Base-by-base conservation (phyloP, 92 coral and sea anemone species). In the Scolanthus callimorphus region DNA sequence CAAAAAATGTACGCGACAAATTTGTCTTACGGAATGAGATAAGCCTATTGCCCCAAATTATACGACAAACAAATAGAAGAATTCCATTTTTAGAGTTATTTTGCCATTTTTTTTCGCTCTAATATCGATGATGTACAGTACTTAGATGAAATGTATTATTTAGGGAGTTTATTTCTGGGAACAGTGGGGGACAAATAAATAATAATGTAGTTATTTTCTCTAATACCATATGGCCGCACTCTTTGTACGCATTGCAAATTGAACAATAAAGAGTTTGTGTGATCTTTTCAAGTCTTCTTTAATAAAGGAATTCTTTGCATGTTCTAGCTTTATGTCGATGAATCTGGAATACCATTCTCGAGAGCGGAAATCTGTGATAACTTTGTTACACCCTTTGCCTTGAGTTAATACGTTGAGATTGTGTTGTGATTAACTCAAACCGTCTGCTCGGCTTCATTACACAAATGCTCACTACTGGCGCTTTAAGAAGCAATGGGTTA, bases 141-240 rank as follows among this genome's bases (percentile, higher is more conserved):
- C 84, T 77, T 77, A 83, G 67, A 67, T 76, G 85, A 71, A 72
- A 73, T 83, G 68, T 71, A 79, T 87, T 78, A 83, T 87, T 84
- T 73, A 73, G 81, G 51, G 47, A 76, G 46, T 51, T 75, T 71
- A 61, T 24, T 74, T 70, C 55, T 71, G 49, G n/a, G n/a, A 70
- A 9, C 79, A 55, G 84, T 74, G 77, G 80, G 74, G 67, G 77
- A 64, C 71, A 57, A 87, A 82, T 68, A 83, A 87, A 60, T 20
- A 67, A 59, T 83, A 78, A 81, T 81, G 79, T 69, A 81, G 88
- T 60, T 69, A 76, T 69, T 62, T 81, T 76, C n/a, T n/a, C 54
- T 51, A 46, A 49, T 29, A 43, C 88, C 88, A 81, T 69, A 73
- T 81, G 88, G 83, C 46, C 73, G 57, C 65, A 69, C 76, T 77